Percentiles rank a stretch among this genome's conserved stretches.
phyloP scores from a whole-genome alignment of 2,113 vertebrate species.

The Catagonus wagneri region DNA sequence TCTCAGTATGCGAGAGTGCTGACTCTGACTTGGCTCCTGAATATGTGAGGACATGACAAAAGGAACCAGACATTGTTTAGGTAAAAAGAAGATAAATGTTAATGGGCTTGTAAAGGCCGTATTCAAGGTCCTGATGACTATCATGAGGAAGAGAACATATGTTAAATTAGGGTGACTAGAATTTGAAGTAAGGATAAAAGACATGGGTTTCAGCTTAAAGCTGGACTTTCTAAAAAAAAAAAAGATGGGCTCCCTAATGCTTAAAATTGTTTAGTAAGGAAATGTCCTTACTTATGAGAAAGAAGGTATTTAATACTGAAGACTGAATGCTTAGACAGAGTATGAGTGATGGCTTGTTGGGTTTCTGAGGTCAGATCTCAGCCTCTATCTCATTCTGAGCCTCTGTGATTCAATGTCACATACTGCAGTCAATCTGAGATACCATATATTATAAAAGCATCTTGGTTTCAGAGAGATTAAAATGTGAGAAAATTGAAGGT shows the following conservation, averaged over 20 bases:
- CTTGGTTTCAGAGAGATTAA: slow-evolving; percentile 11
- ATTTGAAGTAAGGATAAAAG: slow-evolving; percentile 61
- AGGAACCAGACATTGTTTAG: not conserved
- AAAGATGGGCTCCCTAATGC: not conserved
- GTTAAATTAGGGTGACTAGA: slow-evolving; percentile 20
- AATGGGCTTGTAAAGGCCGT: not conserved
- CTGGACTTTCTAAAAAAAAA: too few relatives aligned
- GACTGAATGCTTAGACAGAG: not conserved
- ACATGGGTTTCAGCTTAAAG: not conserved
- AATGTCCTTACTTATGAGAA: not conserved
- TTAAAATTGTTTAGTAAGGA: not conserved
- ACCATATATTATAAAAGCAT: slow-evolving; percentile 9
- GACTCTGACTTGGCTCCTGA: not conserved
- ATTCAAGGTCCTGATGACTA: not conserved
- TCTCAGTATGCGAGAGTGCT: not conserved
- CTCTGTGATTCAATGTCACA: not conserved
- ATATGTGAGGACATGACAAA: not conserved
- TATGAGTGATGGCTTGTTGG: not conserved
- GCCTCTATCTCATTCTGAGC: not conserved
- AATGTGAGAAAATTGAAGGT: not conserved
- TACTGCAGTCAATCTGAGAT: not conserved
- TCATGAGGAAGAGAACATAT: slow-evolving; percentile 33
- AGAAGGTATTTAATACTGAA: not conserved
- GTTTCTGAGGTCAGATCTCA: not conserved
- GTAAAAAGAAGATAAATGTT: slow-evolving; percentile 30